Conservation (phyloP, 2,888 invertebrate species). For the Drosophila bunnanda region DNA sequence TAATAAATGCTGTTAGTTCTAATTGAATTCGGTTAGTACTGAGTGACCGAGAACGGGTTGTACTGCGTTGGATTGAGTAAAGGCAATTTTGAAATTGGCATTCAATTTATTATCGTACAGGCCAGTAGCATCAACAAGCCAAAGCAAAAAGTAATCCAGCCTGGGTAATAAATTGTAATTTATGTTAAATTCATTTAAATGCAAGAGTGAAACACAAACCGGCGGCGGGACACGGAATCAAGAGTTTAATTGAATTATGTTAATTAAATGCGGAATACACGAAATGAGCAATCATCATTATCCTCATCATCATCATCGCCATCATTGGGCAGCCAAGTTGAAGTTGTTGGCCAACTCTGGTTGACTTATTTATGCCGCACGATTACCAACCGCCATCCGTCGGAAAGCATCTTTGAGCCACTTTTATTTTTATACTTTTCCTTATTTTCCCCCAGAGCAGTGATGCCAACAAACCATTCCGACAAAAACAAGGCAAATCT, state of each 20-base stretch:
- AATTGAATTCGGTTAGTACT: conserved; percentile 26
- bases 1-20: conserved; percentile 35
- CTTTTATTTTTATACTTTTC: conserved; percentile 24
- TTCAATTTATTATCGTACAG: conserved; percentile 30
- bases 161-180: conserved; percentile 51
- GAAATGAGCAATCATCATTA: conserved; percentile 32
- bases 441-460: conserved; percentile 9
- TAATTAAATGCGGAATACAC: conserved; percentile 68
- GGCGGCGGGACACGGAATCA: conserved; percentile 18
- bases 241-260: conserved; percentile 66
- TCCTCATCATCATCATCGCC: conserved; percentile 12
- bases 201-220: conserved; percentile 35
- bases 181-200: conserved; percentile 55
- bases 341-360: conserved; percentile 62
- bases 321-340: conserved; percentile 39
- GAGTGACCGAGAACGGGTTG: neutral
- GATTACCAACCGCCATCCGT: conserved; percentile 57
- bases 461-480: neutral
- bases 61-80: neutral
- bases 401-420: conserved; percentile 14
- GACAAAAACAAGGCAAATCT: neutral
- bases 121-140: conserved; percentile 11
- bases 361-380: conserved; percentile 69
- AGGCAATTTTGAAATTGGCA: conserved; percentile 33
- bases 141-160: conserved; percentile 12